Conservation (phyloP, 2,888 invertebrate genomes). For the Polyommatus icarus region DNA sequence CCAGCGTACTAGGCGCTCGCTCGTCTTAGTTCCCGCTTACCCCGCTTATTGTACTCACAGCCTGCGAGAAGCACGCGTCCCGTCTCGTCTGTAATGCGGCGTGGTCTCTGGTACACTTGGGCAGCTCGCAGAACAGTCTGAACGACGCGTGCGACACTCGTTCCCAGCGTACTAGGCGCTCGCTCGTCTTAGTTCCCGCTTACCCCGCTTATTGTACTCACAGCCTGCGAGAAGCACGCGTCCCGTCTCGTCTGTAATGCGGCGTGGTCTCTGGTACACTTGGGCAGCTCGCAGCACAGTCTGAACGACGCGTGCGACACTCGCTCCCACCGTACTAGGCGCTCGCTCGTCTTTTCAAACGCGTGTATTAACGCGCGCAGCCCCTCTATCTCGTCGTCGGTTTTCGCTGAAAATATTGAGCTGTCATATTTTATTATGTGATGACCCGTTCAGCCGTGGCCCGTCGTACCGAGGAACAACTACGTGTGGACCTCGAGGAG, state of each 20-base stretch:
- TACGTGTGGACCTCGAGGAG: too few relatives aligned
- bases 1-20: conserved; percentile 83
- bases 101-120: conserved; percentile 82
- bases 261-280: conserved; percentile 84
- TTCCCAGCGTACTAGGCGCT: conserved; percentile 56
- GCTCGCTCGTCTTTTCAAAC: conserved; percentile 89
- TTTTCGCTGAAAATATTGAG: conserved; percentile 42
- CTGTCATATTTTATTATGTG: background rate
- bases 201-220: conserved; percentile 70
- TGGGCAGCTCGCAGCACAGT: conserved; percentile 88
- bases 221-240: conserved; percentile 95
- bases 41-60: conserved; percentile 71
- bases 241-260: conserved; percentile 89
- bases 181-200: conserved; percentile 79
- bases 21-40: conserved; percentile 67
- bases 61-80: conserved; percentile 95
- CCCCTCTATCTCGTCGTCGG: conserved; percentile 78
- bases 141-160: too few relatives aligned
- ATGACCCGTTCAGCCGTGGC: too few relatives aligned
- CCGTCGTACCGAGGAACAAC: too few relatives aligned
- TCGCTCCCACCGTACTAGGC: conserved; percentile 77
- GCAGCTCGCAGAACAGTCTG: too few relatives aligned
- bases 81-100: conserved; percentile 87
- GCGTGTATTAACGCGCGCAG: conserved; percentile 89
- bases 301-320: conserved; percentile 91